Base-by-base conservation (phyloP, 2,888 invertebrate genomes). In the Ellobium chinense region DNA sequence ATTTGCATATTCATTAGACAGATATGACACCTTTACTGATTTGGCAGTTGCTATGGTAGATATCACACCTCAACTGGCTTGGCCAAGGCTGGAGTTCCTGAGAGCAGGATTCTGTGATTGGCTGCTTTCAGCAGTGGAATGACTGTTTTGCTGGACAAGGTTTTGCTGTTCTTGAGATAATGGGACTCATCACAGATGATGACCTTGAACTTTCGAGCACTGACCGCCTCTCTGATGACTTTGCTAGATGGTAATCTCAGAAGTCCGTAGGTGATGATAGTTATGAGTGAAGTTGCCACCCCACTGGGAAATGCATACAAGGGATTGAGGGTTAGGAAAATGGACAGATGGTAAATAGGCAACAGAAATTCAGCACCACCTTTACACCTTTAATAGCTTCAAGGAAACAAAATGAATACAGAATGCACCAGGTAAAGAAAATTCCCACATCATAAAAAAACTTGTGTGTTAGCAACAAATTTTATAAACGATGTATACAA, bases 121-220 rank as follows among this genome's bases (percentile, higher is more conserved):
- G 91, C 90, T 36, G 85, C 81, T 83, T 91, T 88, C 24, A 92
- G 82, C 12, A 92, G 82, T 9, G 91, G 91, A 14, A 89, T 87
- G 5, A 92, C 86, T 62, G 87, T 88, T 79, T 91, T 91, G 63
- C 88, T 87, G 34, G 90, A 88, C 4, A 87, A 87, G 4, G 91
- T 88, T 77, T 89, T 89, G 5, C 82, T 83, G 84, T 92, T 92
- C 70, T 89, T 89, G 75, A 92, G 89, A 83, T 90, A 90, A 82
- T 92, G 92, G 14, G 91, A 92, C 82, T 92, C 92, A 78, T 92
- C 92, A 12, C 88, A 89, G 54, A 92, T 91, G 27, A 90, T 83
- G 7, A 91, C 88, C 76, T 90, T 83, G 75, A 92, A 92, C 21
- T 88, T 85, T 79, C 90, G 90, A 34, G 87, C 87, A 60, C 78